phyloP scores from a whole-genome alignment of 2,797 vertebrate species.

The Gorsachius magnificus region DNA sequence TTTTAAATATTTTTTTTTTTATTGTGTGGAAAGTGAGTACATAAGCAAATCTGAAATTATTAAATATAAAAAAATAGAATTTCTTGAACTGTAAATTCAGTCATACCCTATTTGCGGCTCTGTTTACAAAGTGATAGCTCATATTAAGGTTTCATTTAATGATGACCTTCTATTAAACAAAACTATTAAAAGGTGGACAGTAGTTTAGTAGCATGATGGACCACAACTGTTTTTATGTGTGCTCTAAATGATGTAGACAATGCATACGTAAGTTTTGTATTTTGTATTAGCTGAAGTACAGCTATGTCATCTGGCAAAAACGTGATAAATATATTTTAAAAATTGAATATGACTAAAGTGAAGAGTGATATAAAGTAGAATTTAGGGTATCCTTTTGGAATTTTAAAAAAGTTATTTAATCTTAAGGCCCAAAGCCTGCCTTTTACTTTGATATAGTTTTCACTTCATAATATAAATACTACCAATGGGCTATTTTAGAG shows the following conservation, averaged over 20 bases:
- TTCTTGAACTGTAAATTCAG: slow-evolving; percentile 1
- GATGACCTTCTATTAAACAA: not conserved
- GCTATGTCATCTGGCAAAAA: not conserved
- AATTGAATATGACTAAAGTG: not conserved
- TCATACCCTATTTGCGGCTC: not conserved
- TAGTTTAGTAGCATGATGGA: not conserved
- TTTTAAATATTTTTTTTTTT: not conserved
- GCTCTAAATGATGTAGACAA: not conserved
- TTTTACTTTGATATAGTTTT: not conserved
- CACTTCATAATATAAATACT: not conserved
- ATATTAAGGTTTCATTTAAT: not conserved
- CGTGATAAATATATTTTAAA: not conserved
- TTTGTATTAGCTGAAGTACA: not conserved
- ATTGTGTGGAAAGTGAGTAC: not conserved
- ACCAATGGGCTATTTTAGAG: not conserved
- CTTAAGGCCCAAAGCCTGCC: not conserved
- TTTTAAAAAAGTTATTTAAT: not conserved
- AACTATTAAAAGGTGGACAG: not conserved
- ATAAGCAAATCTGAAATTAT: slow-evolving; percentile 17
- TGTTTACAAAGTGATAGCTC: not conserved
- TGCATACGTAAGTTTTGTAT: not conserved
- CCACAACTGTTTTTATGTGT: not conserved
- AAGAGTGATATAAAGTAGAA: not conserved
- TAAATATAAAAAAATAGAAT: not conserved
- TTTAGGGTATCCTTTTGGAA: not conserved